Evolutionary conservation across 1,140 invertebrate genomes (phyloP), one percentile per base, ranked within the genome.

Genomic region (Ladona fulva): DNA sequence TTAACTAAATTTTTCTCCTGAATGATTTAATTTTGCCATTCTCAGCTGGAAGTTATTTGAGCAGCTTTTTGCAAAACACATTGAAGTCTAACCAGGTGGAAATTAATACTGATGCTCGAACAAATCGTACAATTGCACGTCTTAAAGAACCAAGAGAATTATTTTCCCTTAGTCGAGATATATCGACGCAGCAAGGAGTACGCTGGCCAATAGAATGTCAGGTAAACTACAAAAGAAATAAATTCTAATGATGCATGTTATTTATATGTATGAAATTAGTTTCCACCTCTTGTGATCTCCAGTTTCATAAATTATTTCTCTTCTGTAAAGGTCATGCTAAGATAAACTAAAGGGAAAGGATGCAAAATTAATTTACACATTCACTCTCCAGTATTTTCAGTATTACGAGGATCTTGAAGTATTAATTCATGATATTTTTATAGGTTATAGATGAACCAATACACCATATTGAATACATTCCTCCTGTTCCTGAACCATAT

Each of bases 131-230:
- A 82, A 77, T 42, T n/a, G 80, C 37, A 82, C 79, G 52, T 81
- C 80, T 81, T 80, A 83, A 78, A 82, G 83, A 77, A 80, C 82
- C 75, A 81, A 81, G 80, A 82, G 85, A 80, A 78, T 79, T 77
- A 78, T 86, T 77, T 81, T 81, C 25, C 79, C 78, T 74, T 29
- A 81, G 24, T 77, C 82, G 44, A 82, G 83, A 76, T 76, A 79
- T 22, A 78, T 92, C 91, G 81, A 88, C 91, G 42, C 91, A 92
- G 81, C 93, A 94, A 86, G 88, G 89, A 80, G 89, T 93, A 66
- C 86, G 93, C 84, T 95, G 95, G 95, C 95, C 95, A 12, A 91
- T 93, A 22, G 94, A 96, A 86, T 95, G 93, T 85, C 93, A 94
- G 87, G 93, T 94, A 83, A 85, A 82, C 80, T 25, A 73, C 8